phyloP scores from a whole-genome alignment of 2,113 vertebrate species.

The Anthoscopus minutus region DNA sequence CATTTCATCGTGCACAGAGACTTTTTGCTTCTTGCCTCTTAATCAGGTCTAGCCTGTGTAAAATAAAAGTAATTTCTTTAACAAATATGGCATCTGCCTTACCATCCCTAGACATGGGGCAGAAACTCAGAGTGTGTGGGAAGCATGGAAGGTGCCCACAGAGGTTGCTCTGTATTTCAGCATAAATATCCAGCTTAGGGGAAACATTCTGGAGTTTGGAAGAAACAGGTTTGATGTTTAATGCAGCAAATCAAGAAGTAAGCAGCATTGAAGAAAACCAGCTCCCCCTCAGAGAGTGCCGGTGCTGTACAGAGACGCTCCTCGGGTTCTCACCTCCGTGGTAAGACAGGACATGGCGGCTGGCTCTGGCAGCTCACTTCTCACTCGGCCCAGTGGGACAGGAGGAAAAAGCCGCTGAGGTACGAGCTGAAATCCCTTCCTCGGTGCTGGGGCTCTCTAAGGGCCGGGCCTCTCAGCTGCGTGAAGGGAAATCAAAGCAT shows the following conservation, averaged over 20 bases:
- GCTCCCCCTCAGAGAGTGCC: background rate
- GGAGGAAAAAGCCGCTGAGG: rapidly evolving
- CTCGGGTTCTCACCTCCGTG: background rate
- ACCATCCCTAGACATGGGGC: rapidly evolving
- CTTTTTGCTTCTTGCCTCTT: background rate
- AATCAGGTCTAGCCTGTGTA: background rate
- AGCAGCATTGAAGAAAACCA: background rate
- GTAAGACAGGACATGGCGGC: rapidly evolving
- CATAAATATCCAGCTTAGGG: background rate
- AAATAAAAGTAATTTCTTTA: background rate
- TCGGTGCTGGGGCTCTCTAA: rapidly evolving
- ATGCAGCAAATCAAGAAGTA: background rate
- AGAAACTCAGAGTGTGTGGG: rapidly evolving
- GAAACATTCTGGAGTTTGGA: background rate
- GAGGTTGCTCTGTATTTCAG: background rate
- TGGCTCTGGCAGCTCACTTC: background rate
- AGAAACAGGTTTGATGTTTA: background rate
- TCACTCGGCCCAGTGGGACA: rapidly evolving
- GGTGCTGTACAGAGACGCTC: background rate
- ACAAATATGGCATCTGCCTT: background rate
- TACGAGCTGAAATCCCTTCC: background rate
- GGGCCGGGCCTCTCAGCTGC: background rate
- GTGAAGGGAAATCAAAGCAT: background rate
- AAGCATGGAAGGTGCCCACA: background rate
- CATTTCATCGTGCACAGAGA: background rate